Percentiles rank a stretch among this genome's conserved stretches.
Evolutionary conservation across 2,888 invertebrate species (phyloP).

Genomic region (Allophyes oxyacanthae): DNA sequence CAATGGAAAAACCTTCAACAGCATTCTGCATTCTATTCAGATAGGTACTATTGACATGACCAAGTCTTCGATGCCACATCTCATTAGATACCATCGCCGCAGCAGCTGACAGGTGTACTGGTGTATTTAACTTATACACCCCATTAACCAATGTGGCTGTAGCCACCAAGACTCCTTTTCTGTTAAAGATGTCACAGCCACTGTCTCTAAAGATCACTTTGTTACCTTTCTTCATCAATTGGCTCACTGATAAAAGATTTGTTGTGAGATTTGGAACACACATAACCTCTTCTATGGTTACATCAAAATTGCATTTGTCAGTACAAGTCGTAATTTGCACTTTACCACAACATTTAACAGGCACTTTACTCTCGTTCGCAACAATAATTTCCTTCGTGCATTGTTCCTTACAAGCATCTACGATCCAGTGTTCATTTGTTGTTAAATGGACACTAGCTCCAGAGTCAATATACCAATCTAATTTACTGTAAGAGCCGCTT

Average conservation of each 20-base stretch:
- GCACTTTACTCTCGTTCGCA: constrained; percentile 38
- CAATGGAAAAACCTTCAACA: constrained; percentile 5
- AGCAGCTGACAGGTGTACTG: neutral
- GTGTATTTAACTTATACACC: too few relatives aligned
- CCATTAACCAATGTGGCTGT: too few relatives aligned
- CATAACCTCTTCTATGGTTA: constrained; percentile 38
- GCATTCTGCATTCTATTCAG: constrained; percentile 3
- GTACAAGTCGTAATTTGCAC: constrained; percentile 30
- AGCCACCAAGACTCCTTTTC: too few relatives aligned
- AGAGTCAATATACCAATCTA: constrained; percentile 48
- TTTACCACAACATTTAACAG: constrained; percentile 41
- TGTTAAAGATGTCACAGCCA: too few relatives aligned
- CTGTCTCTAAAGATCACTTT: too few relatives aligned
- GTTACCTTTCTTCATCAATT: too few relatives aligned
- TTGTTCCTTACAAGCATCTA: constrained; percentile 6
- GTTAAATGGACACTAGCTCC: constrained; percentile 25
- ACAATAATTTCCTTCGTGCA: constrained; percentile 35
- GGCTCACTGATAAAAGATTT: too few relatives aligned
- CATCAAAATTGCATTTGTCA: constrained; percentile 20
- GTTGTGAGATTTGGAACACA: too few relatives aligned
- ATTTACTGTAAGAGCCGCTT: constrained; percentile 26
- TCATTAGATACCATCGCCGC: neutral
- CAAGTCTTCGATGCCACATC: constrained; percentile 10
- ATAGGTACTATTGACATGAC: constrained; percentile 1
- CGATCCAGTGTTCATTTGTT: constrained; percentile 13